A percentile compares a stretch with the other conserved stretches of the same genome.
These are phyloP conservation scores for Hydra vulgaris DNA, from an alignment of 30 jellyfish, hydroid and myxozoan genomes.

Conservation along the genomic window DNA sequence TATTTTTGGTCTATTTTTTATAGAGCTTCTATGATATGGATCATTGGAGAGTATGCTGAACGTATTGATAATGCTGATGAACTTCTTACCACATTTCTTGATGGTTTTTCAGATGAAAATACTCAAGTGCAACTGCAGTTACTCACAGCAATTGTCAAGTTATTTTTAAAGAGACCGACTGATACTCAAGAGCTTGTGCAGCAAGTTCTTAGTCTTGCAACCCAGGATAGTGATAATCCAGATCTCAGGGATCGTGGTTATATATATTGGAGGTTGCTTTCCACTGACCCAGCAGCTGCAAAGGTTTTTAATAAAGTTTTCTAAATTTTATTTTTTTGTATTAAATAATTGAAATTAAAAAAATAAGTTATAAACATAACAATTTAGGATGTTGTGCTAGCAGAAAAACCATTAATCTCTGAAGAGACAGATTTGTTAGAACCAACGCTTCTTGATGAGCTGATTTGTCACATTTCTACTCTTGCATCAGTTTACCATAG, in stretches of 20 bases:
- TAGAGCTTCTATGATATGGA: conserved; percentile 99
- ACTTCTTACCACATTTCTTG: conserved; percentile 79
- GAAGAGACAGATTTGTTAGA: conserved; percentile 89
- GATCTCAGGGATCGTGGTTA: conserved; percentile 97
- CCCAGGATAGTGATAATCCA: conserved; percentile 97
- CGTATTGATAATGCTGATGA: conserved; percentile 98
- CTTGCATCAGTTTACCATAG: conserved; percentile 93
- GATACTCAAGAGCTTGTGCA: conserved; percentile 94
- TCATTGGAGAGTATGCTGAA: conserved; percentile 98
- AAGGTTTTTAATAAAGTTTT: conserved; percentile 48
- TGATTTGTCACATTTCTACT: conserved; percentile 88
- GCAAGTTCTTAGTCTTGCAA: conserved; percentile 89
- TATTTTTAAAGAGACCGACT: conserved; percentile 90
- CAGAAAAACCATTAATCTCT: conserved; percentile 88
- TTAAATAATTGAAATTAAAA: too few species aligned
- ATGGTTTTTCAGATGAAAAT: conserved; percentile 94
- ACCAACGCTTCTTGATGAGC: conserved; percentile 88
- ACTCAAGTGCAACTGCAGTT: conserved; percentile 95
- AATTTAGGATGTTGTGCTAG: conserved; percentile 89
- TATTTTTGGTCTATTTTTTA: neutral
- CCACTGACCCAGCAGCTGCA: conserved; percentile 99
- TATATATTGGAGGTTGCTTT: conserved; percentile 87
- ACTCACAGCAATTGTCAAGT: conserved; percentile 88
- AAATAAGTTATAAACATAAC: too few species aligned
- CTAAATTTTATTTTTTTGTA: neutral